Evolutionary conservation across 2,797 vertebrate species (phyloP).

Genomic region (Anguilla anguilla): DNA sequence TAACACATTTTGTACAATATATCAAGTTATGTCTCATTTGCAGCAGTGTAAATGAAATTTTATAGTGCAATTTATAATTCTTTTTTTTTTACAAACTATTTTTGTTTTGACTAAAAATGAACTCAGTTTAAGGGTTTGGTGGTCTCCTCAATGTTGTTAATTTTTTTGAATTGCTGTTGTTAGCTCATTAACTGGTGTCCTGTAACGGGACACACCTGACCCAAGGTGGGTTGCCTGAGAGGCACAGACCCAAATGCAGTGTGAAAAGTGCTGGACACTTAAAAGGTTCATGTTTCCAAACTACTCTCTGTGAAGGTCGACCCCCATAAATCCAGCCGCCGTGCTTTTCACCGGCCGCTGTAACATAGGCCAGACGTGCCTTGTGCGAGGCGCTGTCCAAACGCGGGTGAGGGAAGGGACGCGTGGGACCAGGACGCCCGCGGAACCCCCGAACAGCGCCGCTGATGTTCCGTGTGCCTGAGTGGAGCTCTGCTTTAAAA

Average conservation of each 20-base stretch:
- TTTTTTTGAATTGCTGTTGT: background rate
- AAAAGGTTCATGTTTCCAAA: background rate
- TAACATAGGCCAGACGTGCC: slow-evolving; percentile 48
- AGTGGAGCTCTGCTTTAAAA: slow-evolving; percentile 41
- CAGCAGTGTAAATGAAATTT: too few relatives aligned
- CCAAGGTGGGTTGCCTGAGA: background rate
- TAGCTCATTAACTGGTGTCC: background rate
- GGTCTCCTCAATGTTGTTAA: background rate
- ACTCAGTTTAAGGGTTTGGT: background rate
- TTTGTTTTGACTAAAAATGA: background rate
- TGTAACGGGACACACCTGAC: background rate
- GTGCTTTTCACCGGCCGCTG: slow-evolving; percentile 46
- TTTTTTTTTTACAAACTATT: too few relatives aligned
- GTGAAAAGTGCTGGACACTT: background rate
- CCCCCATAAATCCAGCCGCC: background rate
- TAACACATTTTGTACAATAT: too few relatives aligned
- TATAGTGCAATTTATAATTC: too few relatives aligned
- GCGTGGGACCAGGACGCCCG: slow-evolving; percentile 37
- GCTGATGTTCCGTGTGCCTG: slow-evolving; percentile 37
- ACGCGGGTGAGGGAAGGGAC: slow-evolving; percentile 43
- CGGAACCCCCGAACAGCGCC: slow-evolving; percentile 23
- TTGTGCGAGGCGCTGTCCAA: slow-evolving; percentile 47
- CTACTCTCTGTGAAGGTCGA: background rate
- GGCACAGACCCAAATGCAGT: background rate
- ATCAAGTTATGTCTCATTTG: too few relatives aligned